Evolutionary conservation across 2,888 invertebrate species (phyloP).

Genomic region (Oligia strigilis): DNA sequence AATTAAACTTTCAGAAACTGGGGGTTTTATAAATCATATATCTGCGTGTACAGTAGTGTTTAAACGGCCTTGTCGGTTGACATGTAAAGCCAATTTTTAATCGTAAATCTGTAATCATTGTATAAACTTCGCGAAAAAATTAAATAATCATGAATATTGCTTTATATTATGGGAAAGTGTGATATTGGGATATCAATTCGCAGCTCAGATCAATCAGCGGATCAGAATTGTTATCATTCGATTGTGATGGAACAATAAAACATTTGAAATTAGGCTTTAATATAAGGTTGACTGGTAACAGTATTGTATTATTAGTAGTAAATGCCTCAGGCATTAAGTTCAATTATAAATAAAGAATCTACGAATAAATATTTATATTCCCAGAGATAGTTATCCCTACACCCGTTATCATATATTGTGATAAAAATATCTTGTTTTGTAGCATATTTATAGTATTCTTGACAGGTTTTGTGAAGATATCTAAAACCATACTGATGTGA

Average conservation of each 20-base stretch:
- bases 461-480: constrained; percentile 36
- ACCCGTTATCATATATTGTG: constrained; percentile 1
- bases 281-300: constrained; percentile 14
- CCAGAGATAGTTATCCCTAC: constrained; percentile 12
- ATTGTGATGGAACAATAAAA: constrained; percentile 34
- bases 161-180: constrained; percentile 23
- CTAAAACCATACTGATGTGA: constrained; percentile 18
- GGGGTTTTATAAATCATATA: constrained; percentile 15
- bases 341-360: constrained; percentile 16
- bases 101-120: constrained; percentile 30
- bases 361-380: constrained; percentile 11
- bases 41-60: constrained; percentile 20
- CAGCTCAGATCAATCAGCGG: neutral
- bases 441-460: constrained; percentile 32
- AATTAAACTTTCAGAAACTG: constrained; percentile 41
- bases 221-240: constrained; percentile 27
- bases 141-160: neutral
- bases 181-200: constrained; percentile 19
- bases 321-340: constrained; percentile 16
- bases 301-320: constrained; percentile 25
- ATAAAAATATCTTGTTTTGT: constrained; percentile 24
- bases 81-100: constrained; percentile 39
- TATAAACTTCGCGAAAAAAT: neutral
- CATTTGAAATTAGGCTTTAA: constrained; percentile 23
- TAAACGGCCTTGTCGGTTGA: constrained; percentile 13